Percentiles rank a stretch among this genome's conserved stretches.
Conservation (phyloP, 2,113 vertebrate genomes). For the Limanda limanda region DNA sequence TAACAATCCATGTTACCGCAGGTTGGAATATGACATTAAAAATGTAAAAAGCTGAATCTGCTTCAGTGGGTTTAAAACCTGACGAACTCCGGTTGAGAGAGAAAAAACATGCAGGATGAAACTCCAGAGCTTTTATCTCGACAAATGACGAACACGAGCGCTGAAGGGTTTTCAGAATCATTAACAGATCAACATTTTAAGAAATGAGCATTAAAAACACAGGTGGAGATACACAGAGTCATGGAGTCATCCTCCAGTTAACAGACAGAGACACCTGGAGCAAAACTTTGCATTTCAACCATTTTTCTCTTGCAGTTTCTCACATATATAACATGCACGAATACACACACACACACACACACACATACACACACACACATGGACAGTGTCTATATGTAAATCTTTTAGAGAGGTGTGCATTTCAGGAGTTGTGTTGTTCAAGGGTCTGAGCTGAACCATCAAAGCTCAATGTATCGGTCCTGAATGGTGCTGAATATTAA, state of each 20-base stretch:
- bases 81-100: background rate
- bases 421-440: conserved; percentile 29
- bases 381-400: conserved; percentile 11
- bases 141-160: background rate
- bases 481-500: conserved; percentile 61
- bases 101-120: background rate
- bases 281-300: conserved; percentile 6
- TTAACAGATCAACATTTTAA: background rate
- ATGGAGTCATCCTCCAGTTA: background rate
- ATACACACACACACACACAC: conserved; percentile 8
- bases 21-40: too few species aligned
- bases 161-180: background rate
- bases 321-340: background rate
- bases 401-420: conserved; percentile 24
- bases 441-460: conserved; percentile 29
- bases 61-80: background rate
- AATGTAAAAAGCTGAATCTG: too few species aligned
- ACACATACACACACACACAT: conserved; percentile 2
- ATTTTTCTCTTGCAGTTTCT: background rate
- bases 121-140: background rate
- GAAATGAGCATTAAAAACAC: background rate
- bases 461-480: conserved; percentile 49
- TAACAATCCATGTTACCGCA: too few species aligned
- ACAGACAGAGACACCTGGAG: conserved; percentile 36
- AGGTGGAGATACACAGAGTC: background rate